Percentiles rank a stretch among this genome's conserved stretches.
Conservation (phyloP, 2,888 invertebrate genomes). For the Gastracanthus pulcherrimus region DNA sequence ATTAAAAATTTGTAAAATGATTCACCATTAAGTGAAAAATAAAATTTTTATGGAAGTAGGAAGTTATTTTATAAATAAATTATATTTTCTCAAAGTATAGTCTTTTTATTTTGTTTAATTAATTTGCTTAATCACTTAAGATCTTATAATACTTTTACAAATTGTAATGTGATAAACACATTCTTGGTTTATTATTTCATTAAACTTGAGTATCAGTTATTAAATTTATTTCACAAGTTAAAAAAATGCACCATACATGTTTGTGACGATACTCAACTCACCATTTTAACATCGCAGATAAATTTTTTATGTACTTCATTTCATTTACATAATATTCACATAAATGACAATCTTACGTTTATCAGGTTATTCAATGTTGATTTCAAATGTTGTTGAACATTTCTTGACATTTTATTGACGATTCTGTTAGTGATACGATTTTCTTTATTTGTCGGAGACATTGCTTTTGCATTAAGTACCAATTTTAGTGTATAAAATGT, state of each 20-base stretch:
- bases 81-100: slow-evolving; percentile 53
- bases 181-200: slow-evolving; percentile 20
- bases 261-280: slow-evolving; percentile 5
- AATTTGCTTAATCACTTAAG: slow-evolving; percentile 14
- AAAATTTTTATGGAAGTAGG: slow-evolving; percentile 33
- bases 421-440: background rate
- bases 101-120: slow-evolving; percentile 52
- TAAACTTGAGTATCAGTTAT: slow-evolving; percentile 23
- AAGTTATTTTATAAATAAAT: slow-evolving; percentile 49
- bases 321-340: slow-evolving; percentile 43
- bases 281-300: slow-evolving; percentile 23
- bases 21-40: slow-evolving; percentile 11
- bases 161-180: slow-evolving; percentile 17
- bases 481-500: slow-evolving; percentile 35
- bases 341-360: slow-evolving; percentile 3
- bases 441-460: background rate
- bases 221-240: slow-evolving; percentile 36
- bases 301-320: slow-evolving; percentile 19
- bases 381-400: background rate
- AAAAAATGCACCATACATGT: slow-evolving; percentile 41
- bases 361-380: background rate
- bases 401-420: background rate
- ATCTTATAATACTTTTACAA: slow-evolving; percentile 56
- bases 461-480: slow-evolving; percentile 28
- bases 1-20: background rate